A percentile compares a stretch with the other conserved stretches of the same genome.
These are phyloP conservation scores for Verasper variegatus DNA, from an alignment of 2,113 vertebrate species.

Conservation along the genomic window DNA sequence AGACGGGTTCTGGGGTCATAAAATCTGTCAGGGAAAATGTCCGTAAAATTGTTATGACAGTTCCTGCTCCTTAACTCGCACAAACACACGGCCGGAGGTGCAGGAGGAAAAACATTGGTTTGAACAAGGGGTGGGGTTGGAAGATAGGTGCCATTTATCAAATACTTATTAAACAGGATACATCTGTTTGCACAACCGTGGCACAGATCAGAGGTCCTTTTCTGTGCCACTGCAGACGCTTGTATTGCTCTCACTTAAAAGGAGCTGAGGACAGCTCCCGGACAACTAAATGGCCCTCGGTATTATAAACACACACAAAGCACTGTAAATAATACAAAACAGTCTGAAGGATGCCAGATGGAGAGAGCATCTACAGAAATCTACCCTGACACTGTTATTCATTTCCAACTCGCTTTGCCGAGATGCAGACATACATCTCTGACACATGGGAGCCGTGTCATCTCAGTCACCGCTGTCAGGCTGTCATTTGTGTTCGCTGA, in stretches of 20 bases:
- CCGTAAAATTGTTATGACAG: conserved; percentile 35
- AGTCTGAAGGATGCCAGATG: conserved; percentile 16
- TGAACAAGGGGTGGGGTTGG: conserved; percentile 73
- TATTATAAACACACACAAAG: conserved; percentile 29
- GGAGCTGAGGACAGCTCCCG: conserved; percentile 9
- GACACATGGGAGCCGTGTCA: conserved; percentile 36
- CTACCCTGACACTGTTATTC: conserved; percentile 43
- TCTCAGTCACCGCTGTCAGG: conserved; percentile 28
- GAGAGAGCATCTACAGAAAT: conserved; percentile 5
- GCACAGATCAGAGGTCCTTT: conserved; percentile 62
- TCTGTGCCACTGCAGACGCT: conserved; percentile 27
- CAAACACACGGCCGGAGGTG: conserved; percentile 18
- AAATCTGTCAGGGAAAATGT: conserved; percentile 25
- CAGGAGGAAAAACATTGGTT: conserved; percentile 54
- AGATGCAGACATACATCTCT: conserved; percentile 51
- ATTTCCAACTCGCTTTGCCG: conserved; percentile 7
- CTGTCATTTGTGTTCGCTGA: conserved; percentile 51
- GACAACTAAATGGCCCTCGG: conserved; percentile 28
- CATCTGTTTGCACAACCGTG: conserved; percentile 77
- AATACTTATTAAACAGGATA: conserved; percentile 75
- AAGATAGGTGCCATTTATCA: conserved; percentile 63
- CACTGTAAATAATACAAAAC: conserved; percentile 28
- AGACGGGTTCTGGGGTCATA: conserved; percentile 5
- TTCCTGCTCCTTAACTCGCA: conserved; percentile 14
- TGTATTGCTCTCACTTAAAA: background rate